Base-by-base conservation (phyloP, 1,140 invertebrate species). In the Drosophila rhopaloa region DNA sequence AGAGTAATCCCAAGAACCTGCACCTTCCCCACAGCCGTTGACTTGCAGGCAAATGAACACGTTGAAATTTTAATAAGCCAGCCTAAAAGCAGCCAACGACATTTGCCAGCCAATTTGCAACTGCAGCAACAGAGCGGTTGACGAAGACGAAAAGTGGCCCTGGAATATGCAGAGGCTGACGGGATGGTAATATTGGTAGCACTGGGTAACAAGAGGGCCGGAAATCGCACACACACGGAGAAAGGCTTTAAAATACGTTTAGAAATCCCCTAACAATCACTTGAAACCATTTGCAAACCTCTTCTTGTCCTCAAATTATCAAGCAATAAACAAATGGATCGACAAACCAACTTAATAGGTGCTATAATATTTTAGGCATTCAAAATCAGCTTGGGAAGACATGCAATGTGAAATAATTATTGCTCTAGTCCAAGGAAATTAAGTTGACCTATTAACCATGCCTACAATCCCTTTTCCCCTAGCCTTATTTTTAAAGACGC, bases 11-110 rank as follows among this genome's bases (percentile, higher is more conserved):
- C 63, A 40, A 37, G 43, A 40, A 68, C 66, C 58, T 37, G 19
- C 61, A 57, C 41, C 62, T 41, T 24, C 27, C 37, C 57, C 38
- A 24, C 55, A 43, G 29, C 35, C 58, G 44, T 46, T 77, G 73
- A 77, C 73, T 85, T 67, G 63, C 83, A 82, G 83, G 71, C 83
- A 86, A 88, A 86, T 88, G 82, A 86, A 88, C 82, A 86, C 75
- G 79, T 81, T 86, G 72, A 79, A 86, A 86, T 86, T 88, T 86
- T 86, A 89, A 86, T 86, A 86, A 89, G 83, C 76, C 83, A 86
- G 80, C 83, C 83, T 86, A 86, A 86, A 86, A 88, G 83, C 83
- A 86, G 59, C 71, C 83, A 77, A 79, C 83, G 70, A 58, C 83
- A 88, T 80, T 89, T 86, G 83, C 79, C 76, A 86, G 84, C 83